A percentile compares a stretch with the other conserved stretches of the same genome.
Evolutionary conservation across 2,888 invertebrate species (phyloP).

Genomic region (Theretra japonica): DNA sequence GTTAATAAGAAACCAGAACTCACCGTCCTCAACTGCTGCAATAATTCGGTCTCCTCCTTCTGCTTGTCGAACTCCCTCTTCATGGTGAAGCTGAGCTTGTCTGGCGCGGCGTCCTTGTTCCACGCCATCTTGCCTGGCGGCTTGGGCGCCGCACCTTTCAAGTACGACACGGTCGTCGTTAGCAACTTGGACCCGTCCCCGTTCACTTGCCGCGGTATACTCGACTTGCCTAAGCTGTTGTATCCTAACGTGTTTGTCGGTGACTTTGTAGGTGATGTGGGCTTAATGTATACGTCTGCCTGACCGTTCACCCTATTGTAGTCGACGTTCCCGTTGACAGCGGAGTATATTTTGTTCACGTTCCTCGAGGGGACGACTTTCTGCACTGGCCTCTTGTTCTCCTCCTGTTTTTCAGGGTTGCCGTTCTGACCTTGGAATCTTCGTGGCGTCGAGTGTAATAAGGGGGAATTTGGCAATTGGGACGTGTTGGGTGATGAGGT

Average conservation of each 20-base stretch:
- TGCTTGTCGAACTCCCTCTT: conserved; percentile 96
- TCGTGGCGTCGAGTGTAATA: conserved; percentile 80
- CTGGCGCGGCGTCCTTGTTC: conserved; percentile 88
- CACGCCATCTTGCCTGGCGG: conserved; percentile 86
- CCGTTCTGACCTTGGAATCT: conserved; percentile 74
- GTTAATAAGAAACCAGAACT: conserved; percentile 55
- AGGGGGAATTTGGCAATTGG: conserved; percentile 76
- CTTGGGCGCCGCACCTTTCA: conserved; percentile 82
- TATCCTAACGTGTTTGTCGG: conserved; percentile 86
- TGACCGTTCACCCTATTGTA: conserved; percentile 67
- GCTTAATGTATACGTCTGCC: conserved; percentile 85
- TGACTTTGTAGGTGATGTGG: conserved; percentile 87
- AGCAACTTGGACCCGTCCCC: conserved; percentile 80
- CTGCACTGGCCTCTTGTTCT: conserved; percentile 89
- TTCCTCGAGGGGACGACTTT: conserved; percentile 92
- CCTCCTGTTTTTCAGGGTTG: conserved; percentile 71
- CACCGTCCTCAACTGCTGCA: conserved; percentile 93
- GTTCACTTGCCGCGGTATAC: conserved; percentile 69
- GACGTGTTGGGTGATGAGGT: conserved; percentile 65
- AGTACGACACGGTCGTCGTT: conserved; percentile 84
- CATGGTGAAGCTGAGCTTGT: conserved; percentile 96
- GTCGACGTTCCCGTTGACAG: conserved; percentile 77
- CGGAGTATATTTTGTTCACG: conserved; percentile 79
- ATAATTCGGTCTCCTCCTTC: conserved; percentile 93
- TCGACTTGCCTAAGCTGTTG: conserved; percentile 77